Percentiles rank a stretch among this genome's conserved stretches.
phyloP scores from a whole-genome alignment of 2,797 vertebrate species.

The Linurgus olivaceus region DNA sequence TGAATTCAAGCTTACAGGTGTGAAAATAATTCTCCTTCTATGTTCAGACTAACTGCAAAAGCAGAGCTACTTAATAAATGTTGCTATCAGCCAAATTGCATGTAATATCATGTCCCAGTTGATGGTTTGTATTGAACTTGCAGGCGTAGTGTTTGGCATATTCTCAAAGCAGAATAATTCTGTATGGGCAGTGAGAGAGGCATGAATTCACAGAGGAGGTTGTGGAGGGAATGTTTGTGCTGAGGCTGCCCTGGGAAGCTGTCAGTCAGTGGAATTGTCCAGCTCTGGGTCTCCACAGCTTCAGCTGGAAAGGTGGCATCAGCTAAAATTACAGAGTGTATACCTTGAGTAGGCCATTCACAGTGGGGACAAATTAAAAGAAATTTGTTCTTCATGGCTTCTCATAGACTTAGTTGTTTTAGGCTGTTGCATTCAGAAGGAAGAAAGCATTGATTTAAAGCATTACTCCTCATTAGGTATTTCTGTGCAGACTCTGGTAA shows the following conservation, averaged over 20 bases:
- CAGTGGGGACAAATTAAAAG: neutral
- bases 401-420: neutral
- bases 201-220: neutral
- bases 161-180: neutral
- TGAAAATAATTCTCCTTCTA: neutral
- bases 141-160: neutral
- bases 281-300: fast-evolving
- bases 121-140: neutral
- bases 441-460: neutral
- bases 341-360: neutral
- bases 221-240: neutral
- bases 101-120: neutral
- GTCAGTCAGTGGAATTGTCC: neutral
- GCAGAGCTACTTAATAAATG: neutral
- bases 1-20: conserved; percentile 4
- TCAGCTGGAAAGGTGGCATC: neutral
- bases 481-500: neutral
- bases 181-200: neutral
- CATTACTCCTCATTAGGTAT: neutral
- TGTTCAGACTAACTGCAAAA: neutral
- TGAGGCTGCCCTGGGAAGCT: neutral
- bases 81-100: neutral
- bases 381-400: fast-evolving
- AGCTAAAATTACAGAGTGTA: neutral
- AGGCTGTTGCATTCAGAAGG: neutral